Evolutionary conservation across 2,113 vertebrate species (phyloP).

Genomic region (Xenus cinereus): DNA sequence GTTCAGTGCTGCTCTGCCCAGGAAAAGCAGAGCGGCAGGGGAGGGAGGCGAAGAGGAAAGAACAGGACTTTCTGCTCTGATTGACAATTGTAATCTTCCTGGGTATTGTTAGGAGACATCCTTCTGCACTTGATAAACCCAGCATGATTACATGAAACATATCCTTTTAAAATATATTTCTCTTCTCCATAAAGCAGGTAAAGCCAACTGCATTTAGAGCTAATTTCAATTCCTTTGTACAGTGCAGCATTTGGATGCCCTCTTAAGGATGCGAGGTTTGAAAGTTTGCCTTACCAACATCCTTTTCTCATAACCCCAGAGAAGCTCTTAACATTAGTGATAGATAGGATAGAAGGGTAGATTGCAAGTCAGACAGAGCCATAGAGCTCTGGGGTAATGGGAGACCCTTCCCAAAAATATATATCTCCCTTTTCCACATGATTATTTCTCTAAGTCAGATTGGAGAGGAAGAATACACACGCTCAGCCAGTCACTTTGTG

Average conservation of each 20-base stretch:
- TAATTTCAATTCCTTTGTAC: conserved; percentile 40
- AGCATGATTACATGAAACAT: conserved; percentile 29
- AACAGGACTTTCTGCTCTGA: conserved; percentile 23
- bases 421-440: neutral
- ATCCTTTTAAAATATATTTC: conserved; percentile 44
- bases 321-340: neutral
- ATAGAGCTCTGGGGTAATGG: neutral
- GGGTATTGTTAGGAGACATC: conserved; percentile 53
- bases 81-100: conserved; percentile 38
- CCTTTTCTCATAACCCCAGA: neutral
- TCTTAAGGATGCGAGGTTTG: conserved; percentile 54
- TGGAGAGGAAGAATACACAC: neutral
- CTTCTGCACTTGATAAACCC: conserved; percentile 39
- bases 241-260: conserved; percentile 62
- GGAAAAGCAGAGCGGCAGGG: conserved; percentile 1
- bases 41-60: neutral
- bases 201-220: conserved; percentile 39
- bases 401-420: neutral
- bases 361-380: neutral
- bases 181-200: neutral
- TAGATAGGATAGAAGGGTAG: neutral
- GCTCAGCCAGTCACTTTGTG: neutral
- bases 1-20: neutral
- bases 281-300: conserved; percentile 5
- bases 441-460: neutral